Base-by-base conservation (phyloP, 2,888 invertebrate genomes). In the Exocentrus adspersus region DNA sequence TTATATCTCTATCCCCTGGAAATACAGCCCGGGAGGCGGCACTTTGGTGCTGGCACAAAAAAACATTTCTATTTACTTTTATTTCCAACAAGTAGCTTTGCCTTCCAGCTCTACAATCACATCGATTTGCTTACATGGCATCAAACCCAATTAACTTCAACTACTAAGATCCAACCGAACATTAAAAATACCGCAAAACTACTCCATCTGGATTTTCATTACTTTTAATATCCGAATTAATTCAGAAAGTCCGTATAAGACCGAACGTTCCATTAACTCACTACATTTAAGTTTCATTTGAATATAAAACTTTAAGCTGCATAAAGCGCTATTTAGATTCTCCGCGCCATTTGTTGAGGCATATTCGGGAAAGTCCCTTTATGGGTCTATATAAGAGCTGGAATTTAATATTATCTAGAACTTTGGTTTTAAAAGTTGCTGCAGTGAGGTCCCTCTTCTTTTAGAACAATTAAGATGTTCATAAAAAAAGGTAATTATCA, bases 211-310 rank as follows among this genome's bases (percentile, higher is more conserved):
- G 12, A 37, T 37, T 10, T 37, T n/a, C 12, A 46, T 46, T 46
- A 14, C 46, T 20, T 46, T n/a, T 46, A 9, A 46, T 46, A 9
- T 46, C 46, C 21, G 17, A 12, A 46, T 46, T 46, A 46, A 21
- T 20, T 46, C 46, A 21, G 20, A 46, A 46, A 46, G 10, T 20
- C n/a, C 46, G 10, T n/a, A 37, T 37, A n/a, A 37, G 2, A 3
- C 2, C 5, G 14, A 37, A 37, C 2, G 37, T 37, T 37, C 20
- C 20, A 20, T 46, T 46, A 46, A 46, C 20, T 9, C 46, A 10
- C 21, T 46, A 46, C 46, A 46, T 46, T 46, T 12, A 46, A 46
- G 21, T 46, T 46, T 46, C 2, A 46, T 20, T 46, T 46, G 21
- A 46, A 19, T 16, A 46, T 46, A 46, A 46, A 46, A 46, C 20